Percentiles rank a stretch among this genome's conserved stretches.
Conservation (phyloP, 2,888 invertebrate genomes). For the Rosalia funebris region DNA sequence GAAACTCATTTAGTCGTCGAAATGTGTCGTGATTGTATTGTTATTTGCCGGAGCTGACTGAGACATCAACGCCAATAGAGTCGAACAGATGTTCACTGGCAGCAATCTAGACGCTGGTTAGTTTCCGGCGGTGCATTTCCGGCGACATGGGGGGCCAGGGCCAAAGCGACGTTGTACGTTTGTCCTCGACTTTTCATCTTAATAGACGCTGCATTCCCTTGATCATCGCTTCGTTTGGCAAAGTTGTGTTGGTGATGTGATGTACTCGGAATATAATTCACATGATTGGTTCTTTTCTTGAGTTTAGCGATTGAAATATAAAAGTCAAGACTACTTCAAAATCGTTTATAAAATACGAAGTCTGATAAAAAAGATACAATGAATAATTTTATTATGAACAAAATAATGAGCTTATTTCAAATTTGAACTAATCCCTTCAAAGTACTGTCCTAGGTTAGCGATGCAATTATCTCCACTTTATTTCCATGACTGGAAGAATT, state of each 20-base stretch:
- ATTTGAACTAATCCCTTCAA: no score
- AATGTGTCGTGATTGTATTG: constrained; percentile 15
- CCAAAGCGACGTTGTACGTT: constrained; percentile 18
- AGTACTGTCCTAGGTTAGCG: no score
- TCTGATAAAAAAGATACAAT: no score
- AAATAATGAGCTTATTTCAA: no score
- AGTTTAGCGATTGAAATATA: no score
- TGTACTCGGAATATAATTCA: no score
- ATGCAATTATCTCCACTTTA: no score
- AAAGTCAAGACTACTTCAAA: no score
- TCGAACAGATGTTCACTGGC: constrained; percentile 17
- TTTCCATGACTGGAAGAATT: no score
- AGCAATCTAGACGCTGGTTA: constrained; percentile 8
- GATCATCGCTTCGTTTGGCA: constrained; percentile 8
- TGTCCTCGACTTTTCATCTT: constrained; percentile 14
- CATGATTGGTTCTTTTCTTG: no score
- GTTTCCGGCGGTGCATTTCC: constrained; percentile 26
- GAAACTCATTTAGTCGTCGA: constrained; percentile 9
- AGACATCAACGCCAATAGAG: constrained; percentile 14
- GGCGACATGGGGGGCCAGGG: constrained; percentile 1
- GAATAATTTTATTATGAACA: no score
- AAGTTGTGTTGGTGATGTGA: background rate
- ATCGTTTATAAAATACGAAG: no score
- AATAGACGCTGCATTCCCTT: constrained; percentile 10
- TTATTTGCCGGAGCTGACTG: constrained; percentile 16